Base-by-base conservation (phyloP, 2,113 vertebrate genomes). In the Alces alces region DNA sequence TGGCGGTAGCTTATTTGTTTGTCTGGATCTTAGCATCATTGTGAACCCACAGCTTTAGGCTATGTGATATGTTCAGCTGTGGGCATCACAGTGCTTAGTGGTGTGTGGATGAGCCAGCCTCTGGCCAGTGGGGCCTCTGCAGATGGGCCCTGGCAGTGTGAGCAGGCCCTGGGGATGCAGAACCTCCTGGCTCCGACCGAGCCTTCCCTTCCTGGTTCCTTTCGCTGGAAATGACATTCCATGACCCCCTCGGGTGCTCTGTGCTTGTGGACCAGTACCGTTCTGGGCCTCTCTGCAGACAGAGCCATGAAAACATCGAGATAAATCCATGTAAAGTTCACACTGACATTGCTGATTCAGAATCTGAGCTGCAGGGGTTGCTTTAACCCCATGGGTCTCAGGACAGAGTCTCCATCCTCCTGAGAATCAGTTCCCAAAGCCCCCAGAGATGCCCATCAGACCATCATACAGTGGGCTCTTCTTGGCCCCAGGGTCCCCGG, bases 91-190 rank as follows among this genome's bases (percentile, higher is more conserved):
- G 76, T 80, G 47, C 78, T n/a, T 52, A 0, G 3, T 2, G 3
- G 19, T 23, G 5, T 47, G 17, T 23, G 50, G 19, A 82, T 7
- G 17, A 52, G 17, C 30, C 47, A 21, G 30, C 6, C 30, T 82
- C 30, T 23, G 79, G 47, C 79, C 30, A 14, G 6, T 21, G 19
- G 47, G 52, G 47, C 17, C 70, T 64, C 47, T n/a, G 39, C 47
- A 17, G 45, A 8, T 6, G 10, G 10, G 64, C 13, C 55, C 66
- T 12, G 33, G 47, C 6, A 4, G 19, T 33, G 28, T 28, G 13
- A 66, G 25, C 5, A 5, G 12, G 50, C 47, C 21, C 73, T 1
- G 0, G 1, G 4, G 47, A 7, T 7, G 0, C n/a, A 33, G 45
- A 33, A 12, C 25, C 16, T 28, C 27, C 84, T 61, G 43, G 45